These are phyloP conservation scores for Podarcis siculus DNA, from an alignment of 2,797 vertebrate species.

Conservation along the genomic window DNA sequence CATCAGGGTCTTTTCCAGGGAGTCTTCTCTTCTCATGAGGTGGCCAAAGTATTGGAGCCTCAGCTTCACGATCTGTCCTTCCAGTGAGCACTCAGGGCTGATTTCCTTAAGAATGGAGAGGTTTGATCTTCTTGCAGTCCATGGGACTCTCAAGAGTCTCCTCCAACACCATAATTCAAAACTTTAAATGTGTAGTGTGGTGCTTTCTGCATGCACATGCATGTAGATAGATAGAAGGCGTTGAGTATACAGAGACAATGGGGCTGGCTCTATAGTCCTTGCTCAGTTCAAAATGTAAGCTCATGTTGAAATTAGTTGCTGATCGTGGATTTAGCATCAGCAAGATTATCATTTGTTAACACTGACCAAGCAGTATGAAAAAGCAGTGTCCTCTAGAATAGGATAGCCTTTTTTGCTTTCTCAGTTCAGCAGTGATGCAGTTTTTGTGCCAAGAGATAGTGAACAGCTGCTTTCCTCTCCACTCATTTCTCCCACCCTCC, in stretches of 20 bases:
- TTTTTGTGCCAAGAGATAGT: conserved; percentile 21
- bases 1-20: too few relatives aligned
- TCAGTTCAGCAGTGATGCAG: not conserved
- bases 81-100: too few relatives aligned
- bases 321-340: not conserved
- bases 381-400: not conserved
- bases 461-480: conserved; percentile 27
- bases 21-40: too few relatives aligned
- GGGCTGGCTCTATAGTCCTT: not conserved
- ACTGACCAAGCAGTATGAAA: not conserved
- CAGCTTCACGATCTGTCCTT: too few relatives aligned
- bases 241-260: not conserved
- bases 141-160: too few relatives aligned
- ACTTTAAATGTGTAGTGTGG: too few relatives aligned
- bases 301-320: not conserved
- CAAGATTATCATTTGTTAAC: conserved; percentile 1
- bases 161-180: too few relatives aligned
- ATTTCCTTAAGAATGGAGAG: too few relatives aligned
- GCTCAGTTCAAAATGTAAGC: not conserved
- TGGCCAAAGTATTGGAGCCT: too few relatives aligned
- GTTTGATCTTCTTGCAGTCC: too few relatives aligned
- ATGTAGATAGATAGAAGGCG: not conserved
- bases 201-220: not conserved
- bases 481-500: not conserved
- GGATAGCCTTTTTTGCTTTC: not conserved